Conservation (phyloP, 2,888 invertebrate genomes). For the Sphaeridia pumilis region DNA sequence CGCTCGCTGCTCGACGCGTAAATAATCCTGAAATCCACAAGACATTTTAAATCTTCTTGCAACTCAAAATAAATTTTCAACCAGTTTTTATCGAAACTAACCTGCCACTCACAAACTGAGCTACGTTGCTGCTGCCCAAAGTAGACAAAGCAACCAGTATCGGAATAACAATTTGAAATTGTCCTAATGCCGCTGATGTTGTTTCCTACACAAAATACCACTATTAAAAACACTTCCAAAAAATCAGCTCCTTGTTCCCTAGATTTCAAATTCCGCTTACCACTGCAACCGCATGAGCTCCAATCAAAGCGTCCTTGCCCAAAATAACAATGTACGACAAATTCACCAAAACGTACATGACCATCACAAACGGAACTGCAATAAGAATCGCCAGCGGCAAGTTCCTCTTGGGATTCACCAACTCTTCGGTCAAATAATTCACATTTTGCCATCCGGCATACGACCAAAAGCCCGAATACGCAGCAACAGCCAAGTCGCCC, state of each 20-base stretch:
- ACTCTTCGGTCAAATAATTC: background rate
- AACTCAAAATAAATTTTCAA: background rate
- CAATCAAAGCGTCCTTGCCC: background rate
- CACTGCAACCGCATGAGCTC: background rate
- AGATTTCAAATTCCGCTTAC: background rate
- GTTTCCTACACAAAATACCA: background rate
- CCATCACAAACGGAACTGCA: background rate
- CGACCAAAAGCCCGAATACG: slow-evolving; percentile 1
- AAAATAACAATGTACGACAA: background rate
- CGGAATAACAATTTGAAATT: background rate
- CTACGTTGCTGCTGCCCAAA: background rate
- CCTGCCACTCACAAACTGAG: background rate
- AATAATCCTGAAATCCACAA: background rate
- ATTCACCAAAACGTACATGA: background rate
- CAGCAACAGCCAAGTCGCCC: slow-evolving; percentile 1
- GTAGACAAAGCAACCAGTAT: background rate
- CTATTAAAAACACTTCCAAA: too few relatives aligned
- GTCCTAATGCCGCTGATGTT: background rate
- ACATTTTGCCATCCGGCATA: background rate
- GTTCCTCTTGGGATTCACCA: background rate
- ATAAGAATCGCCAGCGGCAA: background rate
- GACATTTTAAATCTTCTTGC: background rate
- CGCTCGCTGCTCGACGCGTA: background rate
- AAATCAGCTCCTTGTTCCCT: background rate
- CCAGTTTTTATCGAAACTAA: background rate